Evolutionary conservation across 1,140 invertebrate species (phyloP), one percentile per base, ranked within the genome.

Genomic region (Pachyrhynchus sulphureomaculatus): DNA sequence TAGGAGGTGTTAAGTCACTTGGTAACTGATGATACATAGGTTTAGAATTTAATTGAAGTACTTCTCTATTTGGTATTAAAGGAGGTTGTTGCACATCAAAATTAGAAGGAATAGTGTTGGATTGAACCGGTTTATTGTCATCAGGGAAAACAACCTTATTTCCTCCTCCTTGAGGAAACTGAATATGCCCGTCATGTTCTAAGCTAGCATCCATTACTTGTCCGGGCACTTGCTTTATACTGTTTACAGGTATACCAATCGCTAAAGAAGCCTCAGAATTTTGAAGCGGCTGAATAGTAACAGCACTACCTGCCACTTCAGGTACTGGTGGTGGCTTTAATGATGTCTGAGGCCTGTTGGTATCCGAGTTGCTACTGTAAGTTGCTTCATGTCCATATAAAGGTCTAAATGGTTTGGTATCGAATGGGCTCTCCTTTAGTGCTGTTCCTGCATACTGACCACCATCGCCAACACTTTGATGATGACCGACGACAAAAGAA

Each of bases 401-500:
- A 10, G 73, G 73, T 51, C 69, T 62, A 47, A 75, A 76, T 2
- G 68, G 72, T 53, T 73, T 75, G 36, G 47, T 67, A 20, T 76
- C 76, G 44, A 80, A 82, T 3, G 77, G 76, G 65, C 75, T 79
- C 58, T 80, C 79, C 6, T 78, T 76, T 9, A 78, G 58, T 0
- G 78, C 72, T 4, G 74, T 76, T 1, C 77, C 79, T 0, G 74
- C 75, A 51, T 78, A 82, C 51, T 80, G 77, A n/a, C 72, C 70
- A 13, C 77, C 78, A 33, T 79, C 78, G 10, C 58, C 58, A 20
- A 85, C 82, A 47, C 81, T 83, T 52, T 86, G 84, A 36, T 82
- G 78, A 51, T 84, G 84, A 0, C 84, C 83, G 2, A 86, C 73
- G 4, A 86, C 82, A 66, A 86, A 86, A 0, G 83, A 82, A 4